A percentile compares a stretch with the other conserved stretches of the same genome.
Evolutionary conservation across 2,888 invertebrate genomes (phyloP).

Genomic region (Chrysomela aeneicollis): DNA sequence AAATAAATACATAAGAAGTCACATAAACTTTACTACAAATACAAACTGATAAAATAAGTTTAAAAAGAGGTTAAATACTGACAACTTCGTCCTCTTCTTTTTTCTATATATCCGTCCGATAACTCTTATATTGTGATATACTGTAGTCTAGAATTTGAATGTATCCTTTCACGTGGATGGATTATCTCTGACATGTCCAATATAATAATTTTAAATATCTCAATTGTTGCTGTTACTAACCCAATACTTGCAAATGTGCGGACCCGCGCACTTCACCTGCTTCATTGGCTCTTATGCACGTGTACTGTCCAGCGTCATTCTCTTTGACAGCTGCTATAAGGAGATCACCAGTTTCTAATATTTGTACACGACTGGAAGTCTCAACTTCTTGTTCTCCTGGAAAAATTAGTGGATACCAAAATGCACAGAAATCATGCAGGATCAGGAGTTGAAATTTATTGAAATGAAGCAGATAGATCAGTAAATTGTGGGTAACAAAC

Average conservation of each 20-base stretch:
- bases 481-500: too few relatives aligned
- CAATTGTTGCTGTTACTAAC: conserved; percentile 62
- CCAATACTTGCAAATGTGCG: conserved; percentile 83
- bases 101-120: neutral
- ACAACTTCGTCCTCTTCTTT: neutral
- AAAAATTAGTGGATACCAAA: conserved; percentile 42
- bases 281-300: conserved; percentile 87
- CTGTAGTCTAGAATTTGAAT: too few relatives aligned
- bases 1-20: neutral
- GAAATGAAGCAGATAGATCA: too few relatives aligned
- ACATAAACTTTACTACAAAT: neutral
- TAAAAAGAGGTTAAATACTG: too few relatives aligned
- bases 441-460: too few relatives aligned
- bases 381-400: conserved; percentile 70
- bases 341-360: conserved; percentile 86
- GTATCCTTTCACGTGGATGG: too few relatives aligned
- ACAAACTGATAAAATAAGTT: neutral
- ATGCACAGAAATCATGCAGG: conserved; percentile 34
- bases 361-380: conserved; percentile 80
- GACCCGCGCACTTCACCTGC: conserved; percentile 86
- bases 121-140: neutral
- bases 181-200: too few relatives aligned
- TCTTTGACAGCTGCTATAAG: conserved; percentile 85
- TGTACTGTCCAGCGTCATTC: conserved; percentile 88
- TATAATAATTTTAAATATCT: too few relatives aligned